Evolutionary conservation across 2,888 invertebrate genomes (phyloP), one percentile per base, ranked within the genome.

Genomic region (Siphonodentalium dalli): DNA sequence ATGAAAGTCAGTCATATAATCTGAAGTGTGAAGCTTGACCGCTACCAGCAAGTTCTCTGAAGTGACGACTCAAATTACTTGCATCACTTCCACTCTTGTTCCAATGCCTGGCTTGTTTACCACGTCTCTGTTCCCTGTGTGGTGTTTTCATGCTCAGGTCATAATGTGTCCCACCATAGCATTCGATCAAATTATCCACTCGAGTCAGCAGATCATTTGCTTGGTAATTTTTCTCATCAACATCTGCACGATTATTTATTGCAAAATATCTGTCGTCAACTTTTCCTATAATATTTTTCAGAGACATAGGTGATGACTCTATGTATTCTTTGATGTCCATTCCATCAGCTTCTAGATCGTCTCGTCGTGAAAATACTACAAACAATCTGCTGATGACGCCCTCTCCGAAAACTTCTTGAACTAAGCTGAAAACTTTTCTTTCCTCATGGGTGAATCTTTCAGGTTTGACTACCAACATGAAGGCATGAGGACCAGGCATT

Each of bases 391-490:
- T 49, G n/a, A 46, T 26, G 24, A 60, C 28, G 7, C 50, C 52
- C 21, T 53, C 8, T 9, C 56, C 60, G 26, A 56, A 60, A 31
- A 50, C 33, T 0, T 60, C 27, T 26, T 42, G 33, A 29, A 56
- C 50, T 15, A 42, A 31, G 8, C 46, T n/a, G 4, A 58, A 43
- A 13, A 58, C 56, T 2, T 49, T 43, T 18, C 51, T 35, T 24
- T 62, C 58, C 33, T 62, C 62, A 6, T 47, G 28, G 4, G 62
- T 62, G 35, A 53, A 58, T 18, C 62, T 13, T 3, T 47, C 58
- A 5, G 54, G 28, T n/a, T 37, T 29, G 7, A 56, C 34, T 5
- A 62, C 53, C 15, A 58, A 41, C 15, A 58, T 5, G 15, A 62
- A 43, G 26, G 58, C 56, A 24, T 62, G 62, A 3, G 54, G 44